These are phyloP conservation scores for Rhopalosiphum padi DNA, from an alignment of 1,140 invertebrate species.

Conservation along the genomic window DNA sequence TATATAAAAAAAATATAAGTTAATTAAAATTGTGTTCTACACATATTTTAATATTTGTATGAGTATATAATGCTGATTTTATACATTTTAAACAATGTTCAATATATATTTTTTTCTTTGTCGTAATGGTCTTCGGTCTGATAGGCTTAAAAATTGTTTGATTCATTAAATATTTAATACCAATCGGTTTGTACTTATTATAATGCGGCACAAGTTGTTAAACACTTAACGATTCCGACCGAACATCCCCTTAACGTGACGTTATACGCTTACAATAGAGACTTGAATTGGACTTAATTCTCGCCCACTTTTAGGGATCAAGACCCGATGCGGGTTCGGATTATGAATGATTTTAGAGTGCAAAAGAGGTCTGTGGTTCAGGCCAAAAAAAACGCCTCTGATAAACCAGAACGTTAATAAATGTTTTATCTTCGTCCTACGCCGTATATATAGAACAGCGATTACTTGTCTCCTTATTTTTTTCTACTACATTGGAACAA, in stretches of 20 bases:
- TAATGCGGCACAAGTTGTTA: neutral
- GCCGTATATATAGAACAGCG: neutral
- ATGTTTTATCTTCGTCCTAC: conserved; percentile 48
- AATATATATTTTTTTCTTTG: neutral
- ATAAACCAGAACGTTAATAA: conserved; percentile 34
- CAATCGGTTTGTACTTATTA: neutral
- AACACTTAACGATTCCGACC: neutral
- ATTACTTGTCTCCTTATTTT: conserved; percentile 33
- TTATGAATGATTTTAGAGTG: conserved; percentile 36
- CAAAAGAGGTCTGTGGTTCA: conserved; percentile 36
- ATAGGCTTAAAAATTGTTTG: neutral
- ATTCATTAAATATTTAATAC: neutral
- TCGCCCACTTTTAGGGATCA: conserved; percentile 38
- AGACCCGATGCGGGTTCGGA: conserved; percentile 35
- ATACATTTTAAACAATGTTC: neutral
- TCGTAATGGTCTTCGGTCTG: neutral
- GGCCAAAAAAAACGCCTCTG: conserved; percentile 47
- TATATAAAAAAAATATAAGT: neutral
- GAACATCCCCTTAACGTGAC: neutral
- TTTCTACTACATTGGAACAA: neutral
- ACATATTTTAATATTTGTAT: neutral
- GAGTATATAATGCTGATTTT: neutral
- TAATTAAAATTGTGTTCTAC: neutral
- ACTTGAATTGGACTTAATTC: conserved; percentile 1
- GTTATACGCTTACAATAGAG: conserved; percentile 16